A percentile compares a stretch with the other conserved stretches of the same genome.
Evolutionary conservation across 1,140 invertebrate species (phyloP).

Genomic region (Monomorium pharaonis): DNA sequence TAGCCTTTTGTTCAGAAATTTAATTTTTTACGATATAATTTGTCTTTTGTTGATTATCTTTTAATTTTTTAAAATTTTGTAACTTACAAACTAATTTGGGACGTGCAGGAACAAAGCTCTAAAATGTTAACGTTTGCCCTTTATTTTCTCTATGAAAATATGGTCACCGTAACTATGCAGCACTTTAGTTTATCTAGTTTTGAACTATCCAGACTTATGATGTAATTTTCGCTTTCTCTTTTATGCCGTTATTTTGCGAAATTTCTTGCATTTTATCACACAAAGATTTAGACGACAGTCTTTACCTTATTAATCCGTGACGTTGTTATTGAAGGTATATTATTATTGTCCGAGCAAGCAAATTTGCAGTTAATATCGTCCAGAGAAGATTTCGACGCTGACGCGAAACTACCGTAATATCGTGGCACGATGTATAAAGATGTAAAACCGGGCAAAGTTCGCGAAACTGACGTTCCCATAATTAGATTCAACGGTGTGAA

Average conservation of each 20-base stretch:
- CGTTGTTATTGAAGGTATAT: conserved; percentile 6
- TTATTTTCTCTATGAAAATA: no score
- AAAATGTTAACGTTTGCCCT: no score
- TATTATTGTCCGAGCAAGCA: conserved; percentile 4
- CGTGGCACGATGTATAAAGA: conserved; percentile 50
- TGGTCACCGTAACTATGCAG: no score
- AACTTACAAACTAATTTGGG: no score
- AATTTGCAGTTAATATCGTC: conserved; percentile 41
- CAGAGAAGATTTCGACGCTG: background rate
- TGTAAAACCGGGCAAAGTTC: conserved; percentile 65
- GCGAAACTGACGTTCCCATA: conserved; percentile 73
- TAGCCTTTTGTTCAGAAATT: no score
- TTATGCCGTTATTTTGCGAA: background rate
- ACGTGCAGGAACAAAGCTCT: no score
- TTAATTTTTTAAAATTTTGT: no score
- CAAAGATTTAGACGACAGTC: background rate
- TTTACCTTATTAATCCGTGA: background rate
- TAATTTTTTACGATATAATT: no score
- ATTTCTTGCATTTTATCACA: background rate
- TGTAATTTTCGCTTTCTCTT: conserved; percentile 9
- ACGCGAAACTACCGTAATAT: conserved; percentile 45
- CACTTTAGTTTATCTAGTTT: background rate
- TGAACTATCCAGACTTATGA: conserved; percentile 12
- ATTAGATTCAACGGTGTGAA: conserved; percentile 74
- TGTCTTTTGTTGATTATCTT: no score